These are phyloP conservation scores for Gymnothorax javanicus DNA, from an alignment of 2,797 vertebrate species.

Conservation along the genomic window DNA sequence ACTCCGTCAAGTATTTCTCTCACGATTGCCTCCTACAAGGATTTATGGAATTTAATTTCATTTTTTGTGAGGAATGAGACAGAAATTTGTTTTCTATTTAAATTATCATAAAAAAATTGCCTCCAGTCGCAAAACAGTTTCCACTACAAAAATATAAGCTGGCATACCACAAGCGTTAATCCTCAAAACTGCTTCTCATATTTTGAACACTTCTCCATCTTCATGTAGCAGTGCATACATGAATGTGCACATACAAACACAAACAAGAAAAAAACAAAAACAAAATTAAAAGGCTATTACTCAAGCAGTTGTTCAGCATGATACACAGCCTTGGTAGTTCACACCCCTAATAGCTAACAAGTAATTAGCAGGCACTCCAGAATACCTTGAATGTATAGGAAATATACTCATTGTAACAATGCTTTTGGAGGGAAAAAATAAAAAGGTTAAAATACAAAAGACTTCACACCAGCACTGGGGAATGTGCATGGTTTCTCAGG, in stretches of 20 bases:
- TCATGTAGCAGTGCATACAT: not conserved
- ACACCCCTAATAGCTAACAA: constrained; percentile 13
- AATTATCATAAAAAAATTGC: not conserved
- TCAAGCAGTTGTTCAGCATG: not conserved
- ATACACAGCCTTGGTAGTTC: not conserved
- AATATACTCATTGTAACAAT: not conserved
- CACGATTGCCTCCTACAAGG: not conserved
- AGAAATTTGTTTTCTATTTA: not conserved
- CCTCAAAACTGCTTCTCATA: not conserved
- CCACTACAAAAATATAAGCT: not conserved
- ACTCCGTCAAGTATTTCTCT: not conserved
- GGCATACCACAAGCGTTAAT: not conserved
- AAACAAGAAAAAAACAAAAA: not conserved
- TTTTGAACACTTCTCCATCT: not conserved
- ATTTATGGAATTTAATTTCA: not conserved
- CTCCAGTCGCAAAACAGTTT: not conserved
- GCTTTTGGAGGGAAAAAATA: not conserved
- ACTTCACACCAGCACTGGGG: not conserved
- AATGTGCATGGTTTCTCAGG: not conserved
- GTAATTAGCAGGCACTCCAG: not conserved
- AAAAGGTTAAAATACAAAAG: not conserved
- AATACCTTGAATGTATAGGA: not conserved
- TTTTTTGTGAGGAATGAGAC: not conserved
- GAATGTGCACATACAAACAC: not conserved
- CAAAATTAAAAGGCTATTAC: not conserved